Evolutionary conservation across 2,888 invertebrate genomes (phyloP), one percentile per base, ranked within the genome.

Genomic region (Acleris laterana): DNA sequence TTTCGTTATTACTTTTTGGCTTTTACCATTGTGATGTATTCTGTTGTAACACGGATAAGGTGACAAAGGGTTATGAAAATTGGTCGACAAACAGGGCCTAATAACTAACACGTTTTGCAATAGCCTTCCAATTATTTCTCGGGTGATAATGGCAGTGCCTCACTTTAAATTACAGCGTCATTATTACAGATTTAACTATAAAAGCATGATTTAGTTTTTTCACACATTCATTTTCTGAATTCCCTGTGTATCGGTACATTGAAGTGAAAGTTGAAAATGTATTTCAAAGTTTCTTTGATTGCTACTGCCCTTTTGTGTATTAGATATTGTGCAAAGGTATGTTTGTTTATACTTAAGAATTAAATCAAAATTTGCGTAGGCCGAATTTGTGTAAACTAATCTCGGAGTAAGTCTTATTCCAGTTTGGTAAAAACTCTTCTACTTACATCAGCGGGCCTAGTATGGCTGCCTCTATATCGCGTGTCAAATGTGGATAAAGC

Each of bases 181-280:
- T 53, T 49, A 69, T 70, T 69, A 68, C 66, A 64, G 67, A 71
- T 62, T 63, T 62, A 28, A 60, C 69, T 71, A 76, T 74, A 78
- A 73, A 68, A 69, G 68, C 61, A 52, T 74, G 74, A 74, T 77
- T 74, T 74, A 69, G 69, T 63, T 66, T 74, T 71, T 83, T 85
- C 76, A 80, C 83, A 82, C 87, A 85, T 85, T 87, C 59, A 69
- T 73, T 71, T 77, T 71, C 70, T 70, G 64, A 38, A 48, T 32
- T 68, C 64, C 28, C 48, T 20, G 50, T 57, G 61, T 19, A 17
- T 20, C 57, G 51, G 57, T 61, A 19, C 19, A 38, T 16, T 13
- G 5, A 20, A 52, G 53, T 50, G 49, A 52, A 46, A 52, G 42
- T 44, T 16, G 9, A 42, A 22, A 13, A 66, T 66, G 66, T n/a